Evolutionary conservation across 2,888 invertebrate genomes (phyloP).

Genomic region (Eupithecia abbreviata): DNA sequence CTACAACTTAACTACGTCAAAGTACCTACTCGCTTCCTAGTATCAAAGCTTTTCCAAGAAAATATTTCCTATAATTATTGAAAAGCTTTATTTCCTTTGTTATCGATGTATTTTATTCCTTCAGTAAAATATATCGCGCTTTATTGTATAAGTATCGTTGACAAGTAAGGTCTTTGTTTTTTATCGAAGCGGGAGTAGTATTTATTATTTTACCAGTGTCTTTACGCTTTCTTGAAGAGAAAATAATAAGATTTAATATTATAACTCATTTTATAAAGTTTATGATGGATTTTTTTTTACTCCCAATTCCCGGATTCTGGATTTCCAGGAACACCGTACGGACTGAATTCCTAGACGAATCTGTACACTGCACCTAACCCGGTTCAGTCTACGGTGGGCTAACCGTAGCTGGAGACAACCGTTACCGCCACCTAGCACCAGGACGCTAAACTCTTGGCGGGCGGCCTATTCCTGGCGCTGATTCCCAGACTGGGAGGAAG

Average conservation of each 20-base stretch:
- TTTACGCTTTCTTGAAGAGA: neutral
- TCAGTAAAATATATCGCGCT: neutral
- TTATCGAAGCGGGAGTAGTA: neutral
- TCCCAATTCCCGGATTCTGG: no score
- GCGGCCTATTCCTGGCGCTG: no score
- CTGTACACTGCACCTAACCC: no score
- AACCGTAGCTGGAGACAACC: no score
- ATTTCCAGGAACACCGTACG: no score
- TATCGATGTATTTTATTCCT: neutral
- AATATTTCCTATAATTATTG: constrained; percentile 2
- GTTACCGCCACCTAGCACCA: no score
- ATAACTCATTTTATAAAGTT: neutral
- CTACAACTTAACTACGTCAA: neutral
- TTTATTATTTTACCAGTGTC: neutral
- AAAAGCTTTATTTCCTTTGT: constrained; percentile 7
- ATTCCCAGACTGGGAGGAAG: no score
- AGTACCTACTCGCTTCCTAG: neutral
- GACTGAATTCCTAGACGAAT: no score
- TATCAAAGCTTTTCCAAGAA: neutral
- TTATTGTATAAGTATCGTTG: neutral
- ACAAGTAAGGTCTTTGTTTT: neutral
- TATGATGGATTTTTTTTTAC: neutral
- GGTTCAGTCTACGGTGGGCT: no score
- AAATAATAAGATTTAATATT: neutral
- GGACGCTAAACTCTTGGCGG: no score